Evolutionary conservation across 2,797 vertebrate genomes (phyloP).

Genomic region (Lindbergichthys nudifrons): DNA sequence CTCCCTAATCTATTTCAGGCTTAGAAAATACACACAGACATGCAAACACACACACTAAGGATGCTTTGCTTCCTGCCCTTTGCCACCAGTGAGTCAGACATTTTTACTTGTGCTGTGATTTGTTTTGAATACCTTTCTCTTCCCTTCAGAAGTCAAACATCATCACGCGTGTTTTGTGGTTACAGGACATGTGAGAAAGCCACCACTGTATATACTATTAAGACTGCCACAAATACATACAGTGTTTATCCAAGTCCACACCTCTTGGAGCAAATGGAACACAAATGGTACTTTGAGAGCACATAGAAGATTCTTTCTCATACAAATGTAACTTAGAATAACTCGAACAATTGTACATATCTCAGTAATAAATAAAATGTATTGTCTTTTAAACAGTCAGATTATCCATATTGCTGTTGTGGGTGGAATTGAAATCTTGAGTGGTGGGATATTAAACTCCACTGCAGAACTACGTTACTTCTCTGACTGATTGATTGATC

Average conservation of each 20-base stretch:
- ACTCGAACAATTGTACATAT: not conserved
- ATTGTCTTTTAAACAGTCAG: not conserved
- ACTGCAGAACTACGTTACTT: not conserved
- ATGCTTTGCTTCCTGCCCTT: constrained; percentile 72
- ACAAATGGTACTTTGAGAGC: not conserved
- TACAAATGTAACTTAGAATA: not conserved
- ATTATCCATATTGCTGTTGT: not conserved
- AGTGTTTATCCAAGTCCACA: not conserved
- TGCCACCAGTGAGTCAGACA: constrained; percentile 65
- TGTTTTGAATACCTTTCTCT: constrained; percentile 71
- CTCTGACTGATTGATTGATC: not conserved
- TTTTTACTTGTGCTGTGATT: constrained; percentile 61
- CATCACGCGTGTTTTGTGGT: constrained; percentile 29
- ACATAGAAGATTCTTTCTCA: not conserved
- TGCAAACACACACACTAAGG: constrained; percentile 48
- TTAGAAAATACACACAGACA: constrained; percentile 56
- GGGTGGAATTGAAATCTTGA: not conserved
- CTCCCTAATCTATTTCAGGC: constrained; percentile 78
- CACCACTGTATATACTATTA: constrained; percentile 7
- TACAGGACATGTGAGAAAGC: constrained; percentile 24
- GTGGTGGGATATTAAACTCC: not conserved
- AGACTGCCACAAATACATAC: not conserved
- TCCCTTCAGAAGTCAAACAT: constrained; percentile 57
- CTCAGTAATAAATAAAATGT: not conserved
- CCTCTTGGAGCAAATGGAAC: not conserved